Evolutionary conservation across 2,888 invertebrate species (phyloP), one percentile per base, ranked within the genome.

Genomic region (Eupsilia transversa): DNA sequence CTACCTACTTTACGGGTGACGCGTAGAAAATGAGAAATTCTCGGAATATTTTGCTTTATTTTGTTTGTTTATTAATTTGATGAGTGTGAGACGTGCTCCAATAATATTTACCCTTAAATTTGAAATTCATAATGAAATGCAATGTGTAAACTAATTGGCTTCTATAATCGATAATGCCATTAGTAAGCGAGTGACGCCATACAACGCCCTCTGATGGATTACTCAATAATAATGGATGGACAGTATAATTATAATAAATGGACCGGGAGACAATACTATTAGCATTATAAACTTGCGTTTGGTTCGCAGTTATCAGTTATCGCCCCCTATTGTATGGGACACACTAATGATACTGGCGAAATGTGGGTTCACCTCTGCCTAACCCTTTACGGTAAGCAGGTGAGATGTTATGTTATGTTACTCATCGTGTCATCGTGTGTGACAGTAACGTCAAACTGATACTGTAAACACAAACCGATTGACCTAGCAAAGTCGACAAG

Each of bases 11-110:
- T 52, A 74, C 30, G 30, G 60, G 56, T 59, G 61, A 61, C 57
- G 66, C 52, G 43, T 56, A 27, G 38, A 57, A 56, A 74, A 52
- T 81, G 41, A 64, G 30, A 56, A 56, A 56, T 71, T 74, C 23
- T 46, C 5, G 6, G 20, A 57, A 68, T 54, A 52, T 46, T 20
- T 70, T 46, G 14, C 12, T 49, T 63, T 35, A 59, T 33, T 80
- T 57, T 61, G 23, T 63, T 74, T 67, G 3, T 43, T 23, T n/a
- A 38, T 41, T 66, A 49, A 56, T 78, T 49, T 52, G 0, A 43
- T 43, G 14, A 9, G 17, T 41, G 23, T 49, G n/a, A 56, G 14
- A 14, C 1, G 30, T 49, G n/a, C 20, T 54, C 0, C 4, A 61
- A 46, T 49, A 56, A 33, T 54, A 23, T 61, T 63, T 41, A 57